Percentiles rank a stretch among this genome's conserved stretches.
Conservation (phyloP, 2,888 invertebrate genomes). For the Tachina grossa region DNA sequence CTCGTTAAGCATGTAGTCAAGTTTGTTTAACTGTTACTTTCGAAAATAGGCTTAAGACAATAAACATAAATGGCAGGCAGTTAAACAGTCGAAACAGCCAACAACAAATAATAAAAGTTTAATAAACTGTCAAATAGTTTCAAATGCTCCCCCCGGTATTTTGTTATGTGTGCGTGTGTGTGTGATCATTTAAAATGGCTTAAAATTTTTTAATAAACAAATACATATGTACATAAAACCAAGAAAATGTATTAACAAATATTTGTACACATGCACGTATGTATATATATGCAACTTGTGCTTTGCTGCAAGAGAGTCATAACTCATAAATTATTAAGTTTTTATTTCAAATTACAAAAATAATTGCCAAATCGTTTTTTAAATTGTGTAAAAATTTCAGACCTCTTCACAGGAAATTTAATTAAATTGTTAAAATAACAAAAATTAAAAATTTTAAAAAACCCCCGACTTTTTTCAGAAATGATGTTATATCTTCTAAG, state of each 20-base stretch:
- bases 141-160: slow-evolving; percentile 12
- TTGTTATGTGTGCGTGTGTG: not conserved
- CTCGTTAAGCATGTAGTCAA: slow-evolving; percentile 27
- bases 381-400: no score
- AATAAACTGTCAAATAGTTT: slow-evolving; percentile 41
- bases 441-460: no score
- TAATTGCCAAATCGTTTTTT: no score
- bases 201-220: slow-evolving; percentile 18
- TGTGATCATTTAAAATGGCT: slow-evolving; percentile 7
- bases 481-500: no score
- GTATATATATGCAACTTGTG: not conserved
- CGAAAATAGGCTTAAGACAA: slow-evolving; percentile 49
- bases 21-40: slow-evolving; percentile 52
- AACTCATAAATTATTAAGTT: no score
- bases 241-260: not conserved
- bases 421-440: no score
- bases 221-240: not conserved
- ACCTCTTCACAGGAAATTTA: no score
- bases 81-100: slow-evolving; percentile 30
- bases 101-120: slow-evolving; percentile 48
- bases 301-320: not conserved
- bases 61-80: slow-evolving; percentile 41
- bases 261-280: not conserved
- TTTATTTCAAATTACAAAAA: no score
- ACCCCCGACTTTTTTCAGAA: no score